Conservation (phyloP, 1,140 invertebrate species). For the Drosophila nebulosa region DNA sequence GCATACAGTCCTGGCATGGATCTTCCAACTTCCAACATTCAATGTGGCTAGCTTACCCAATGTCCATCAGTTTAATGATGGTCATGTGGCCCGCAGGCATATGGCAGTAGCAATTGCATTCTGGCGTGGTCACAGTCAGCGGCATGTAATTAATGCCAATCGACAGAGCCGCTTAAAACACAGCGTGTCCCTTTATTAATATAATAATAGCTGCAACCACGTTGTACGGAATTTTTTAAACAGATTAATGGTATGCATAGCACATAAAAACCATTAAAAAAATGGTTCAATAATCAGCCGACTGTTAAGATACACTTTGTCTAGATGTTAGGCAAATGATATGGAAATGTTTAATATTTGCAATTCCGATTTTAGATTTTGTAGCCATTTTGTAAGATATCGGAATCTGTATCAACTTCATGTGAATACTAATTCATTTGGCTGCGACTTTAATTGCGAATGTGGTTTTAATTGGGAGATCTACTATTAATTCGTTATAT, state of each 20-base stretch:
- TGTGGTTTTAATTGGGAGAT: too few species aligned
- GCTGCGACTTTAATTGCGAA: too few species aligned
- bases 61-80: slow-evolving; percentile 40
- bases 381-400: too few species aligned
- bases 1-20: slow-evolving; percentile 19
- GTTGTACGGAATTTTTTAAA: neutral
- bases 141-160: slow-evolving; percentile 40
- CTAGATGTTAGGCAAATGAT: too few species aligned
- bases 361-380: too few species aligned
- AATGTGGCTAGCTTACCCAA: slow-evolving; percentile 39
- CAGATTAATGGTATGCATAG: slow-evolving; percentile 28
- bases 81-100: slow-evolving; percentile 20
- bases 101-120: neutral
- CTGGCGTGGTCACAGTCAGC: neutral
- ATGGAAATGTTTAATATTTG: too few species aligned
- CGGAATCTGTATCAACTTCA: too few species aligned
- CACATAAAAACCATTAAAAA: slow-evolving; percentile 24
- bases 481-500: neutral
- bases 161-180: slow-evolving; percentile 42
- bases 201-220: neutral
- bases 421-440: too few species aligned
- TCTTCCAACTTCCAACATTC: slow-evolving; percentile 55
- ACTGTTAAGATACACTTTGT: too few species aligned
- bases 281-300: too few species aligned
- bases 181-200: slow-evolving; percentile 36